Evolutionary conservation across 2,797 vertebrate species (phyloP).

Genomic region (Coendou prehensilis): DNA sequence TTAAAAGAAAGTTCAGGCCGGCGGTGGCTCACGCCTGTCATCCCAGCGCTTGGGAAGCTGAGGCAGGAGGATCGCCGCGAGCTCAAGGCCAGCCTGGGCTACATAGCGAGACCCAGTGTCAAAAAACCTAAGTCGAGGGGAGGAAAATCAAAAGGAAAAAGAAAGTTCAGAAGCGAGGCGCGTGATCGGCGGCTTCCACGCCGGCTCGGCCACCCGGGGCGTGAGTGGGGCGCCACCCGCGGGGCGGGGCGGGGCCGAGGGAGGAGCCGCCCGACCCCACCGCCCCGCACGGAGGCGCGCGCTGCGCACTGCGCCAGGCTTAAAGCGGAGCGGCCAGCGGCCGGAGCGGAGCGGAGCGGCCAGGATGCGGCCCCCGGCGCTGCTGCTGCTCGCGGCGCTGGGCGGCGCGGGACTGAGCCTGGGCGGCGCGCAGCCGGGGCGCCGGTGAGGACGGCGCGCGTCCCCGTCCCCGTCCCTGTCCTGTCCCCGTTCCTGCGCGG

Average conservation of each 20-base stretch:
- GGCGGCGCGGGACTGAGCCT: slow-evolving; percentile 83
- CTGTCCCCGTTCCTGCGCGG: neutral
- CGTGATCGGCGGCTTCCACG: neutral
- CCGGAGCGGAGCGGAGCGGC: neutral
- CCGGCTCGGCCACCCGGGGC: neutral
- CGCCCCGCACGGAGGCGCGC: neutral
- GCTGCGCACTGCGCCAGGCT: neutral
- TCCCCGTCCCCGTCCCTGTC: slow-evolving; percentile 70
- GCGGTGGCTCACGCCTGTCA: neutral
- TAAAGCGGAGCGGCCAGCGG: neutral
- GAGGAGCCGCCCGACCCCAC: neutral
- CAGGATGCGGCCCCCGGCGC: slow-evolving; percentile 48
- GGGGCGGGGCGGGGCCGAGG: neutral
- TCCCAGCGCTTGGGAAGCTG: neutral
- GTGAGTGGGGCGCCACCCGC: slow-evolving; percentile 40
- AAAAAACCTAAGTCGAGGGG: neutral
- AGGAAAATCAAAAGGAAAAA: neutral
- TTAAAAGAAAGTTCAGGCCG: neutral
- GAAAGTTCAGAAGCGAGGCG: neutral
- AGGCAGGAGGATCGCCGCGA: neutral
- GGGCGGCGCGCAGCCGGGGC: slow-evolving; percentile 82
- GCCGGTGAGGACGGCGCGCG: slow-evolving; percentile 74
- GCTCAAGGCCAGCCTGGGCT: neutral
- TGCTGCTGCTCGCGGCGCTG: slow-evolving; percentile 85
- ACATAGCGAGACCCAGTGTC: neutral